Percentiles rank a stretch among this genome's conserved stretches.
Conservation (phyloP, 1,140 invertebrate genomes). For the Gryllus bimaculatus region DNA sequence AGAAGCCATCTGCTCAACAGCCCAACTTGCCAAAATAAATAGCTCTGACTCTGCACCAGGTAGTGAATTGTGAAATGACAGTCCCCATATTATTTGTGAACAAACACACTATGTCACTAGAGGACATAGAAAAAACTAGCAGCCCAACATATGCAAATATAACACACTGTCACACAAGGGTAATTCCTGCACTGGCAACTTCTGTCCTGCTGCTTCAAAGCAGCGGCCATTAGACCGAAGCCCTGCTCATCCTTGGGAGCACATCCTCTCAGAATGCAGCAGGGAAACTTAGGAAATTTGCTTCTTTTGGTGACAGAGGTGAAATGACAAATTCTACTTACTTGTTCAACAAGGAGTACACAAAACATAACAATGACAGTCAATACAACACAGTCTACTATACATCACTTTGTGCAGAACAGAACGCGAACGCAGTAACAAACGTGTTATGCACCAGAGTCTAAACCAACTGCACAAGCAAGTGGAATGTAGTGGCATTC, state of each 20-base stretch:
- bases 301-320: not conserved
- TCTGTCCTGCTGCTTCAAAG: not conserved
- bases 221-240: not conserved
- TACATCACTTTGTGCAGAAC: not conserved
- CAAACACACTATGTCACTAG: not conserved
- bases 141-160: not conserved
- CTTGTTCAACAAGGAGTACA: not conserved
- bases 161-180: not conserved
- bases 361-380: slow-evolving; percentile 1
- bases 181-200: not conserved
- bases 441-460: not conserved
- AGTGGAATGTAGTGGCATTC: not conserved
- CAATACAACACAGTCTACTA: slow-evolving; percentile 1
- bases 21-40: not conserved
- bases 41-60: not conserved
- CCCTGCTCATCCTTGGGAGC: too few species aligned
- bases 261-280: not conserved
- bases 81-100: not conserved
- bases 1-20: not conserved
- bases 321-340: not conserved
- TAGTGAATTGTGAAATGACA: not conserved
- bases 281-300: not conserved
- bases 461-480: not conserved
- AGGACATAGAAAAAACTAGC: not conserved
- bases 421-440: not conserved